Evolutionary conservation across 1,140 invertebrate genomes (phyloP).

Genomic region (Prorops nasuta): DNA sequence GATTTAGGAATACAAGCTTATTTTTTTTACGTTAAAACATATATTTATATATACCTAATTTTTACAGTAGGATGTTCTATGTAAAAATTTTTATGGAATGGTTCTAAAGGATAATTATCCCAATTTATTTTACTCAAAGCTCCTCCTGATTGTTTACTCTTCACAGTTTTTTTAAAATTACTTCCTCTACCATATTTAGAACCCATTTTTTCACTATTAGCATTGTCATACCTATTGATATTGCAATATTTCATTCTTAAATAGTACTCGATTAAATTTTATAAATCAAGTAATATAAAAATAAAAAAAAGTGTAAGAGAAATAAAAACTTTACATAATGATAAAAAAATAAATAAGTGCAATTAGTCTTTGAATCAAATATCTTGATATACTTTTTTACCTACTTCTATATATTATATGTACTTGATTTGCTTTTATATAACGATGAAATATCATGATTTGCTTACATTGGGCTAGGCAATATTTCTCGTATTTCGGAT

Average conservation of each 20-base stretch:
- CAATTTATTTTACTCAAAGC: constrained; percentile 64
- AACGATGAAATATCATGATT: constrained; percentile 7
- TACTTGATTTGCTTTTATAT: background rate
- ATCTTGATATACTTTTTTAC: background rate
- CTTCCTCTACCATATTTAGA: no score
- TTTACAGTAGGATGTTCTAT: constrained; percentile 61
- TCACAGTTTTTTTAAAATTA: no score
- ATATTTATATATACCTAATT: constrained; percentile 47
- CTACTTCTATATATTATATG: background rate
- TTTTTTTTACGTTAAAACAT: no score
- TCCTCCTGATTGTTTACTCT: constrained; percentile 58
- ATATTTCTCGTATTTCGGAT: no score
- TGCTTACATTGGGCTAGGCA: no score
- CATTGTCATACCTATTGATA: no score
- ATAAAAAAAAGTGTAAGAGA: no score
- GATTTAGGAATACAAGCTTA: constrained; percentile 8
- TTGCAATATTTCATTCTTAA: no score
- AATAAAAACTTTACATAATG: background rate
- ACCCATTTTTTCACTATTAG: no score
- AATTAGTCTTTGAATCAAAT: background rate
- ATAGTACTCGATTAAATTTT: constrained; percentile 46
- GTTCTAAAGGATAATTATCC: constrained; percentile 62
- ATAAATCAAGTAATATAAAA: constrained; percentile 36
- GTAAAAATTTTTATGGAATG: constrained; percentile 74
- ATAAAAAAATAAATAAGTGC: background rate